Evolutionary conservation across 2,888 invertebrate genomes (phyloP), one percentile per base, ranked within the genome.

Genomic region (Acholoe squamosa): DNA sequence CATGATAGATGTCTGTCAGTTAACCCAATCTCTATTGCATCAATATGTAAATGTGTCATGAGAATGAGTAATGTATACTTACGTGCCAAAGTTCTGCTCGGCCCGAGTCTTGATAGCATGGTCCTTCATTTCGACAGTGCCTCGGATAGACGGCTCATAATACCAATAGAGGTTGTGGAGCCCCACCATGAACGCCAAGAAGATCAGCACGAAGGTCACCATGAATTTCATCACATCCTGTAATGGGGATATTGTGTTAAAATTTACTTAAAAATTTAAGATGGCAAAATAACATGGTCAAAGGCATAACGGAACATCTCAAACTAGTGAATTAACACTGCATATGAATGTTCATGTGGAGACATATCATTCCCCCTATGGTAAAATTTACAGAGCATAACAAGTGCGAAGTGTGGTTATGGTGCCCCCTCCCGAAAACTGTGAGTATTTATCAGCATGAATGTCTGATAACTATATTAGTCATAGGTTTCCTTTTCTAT

Each of bases 121-220:
- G 43, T 93, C 91, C 28, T 92, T 92, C 22, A 94, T 91, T 91
- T 95, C 95, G 12, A 95, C 94, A 12, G 88, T 52, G 0, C 92
- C 92, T 14, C 94, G 92, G 22, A 94, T 93, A 51, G 93, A 76
- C 84, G 93, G 93, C 16, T 94, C 94, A 93, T 95, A 95, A 92
- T 95, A 95, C 95, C 95, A 95, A 92, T 94, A 95, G 51, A 95
- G 92, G 91, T 95, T 95, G 92, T 95, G 94, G 22, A 95, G 92
- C 0, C 95, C 95, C 34, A 95, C 94, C 93, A 95, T 94, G 91
- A 95, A 95, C 14, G 95, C 95, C 7, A 94, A 88, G 84, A 95
- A 93, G 0, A 95, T 92, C 14, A 92, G 92, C 86, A 91, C 88
- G 71, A 91, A 92, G 22, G 91, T 92, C 61, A 91, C 91, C 90